Base-by-base conservation (phyloP, 2,113 vertebrate species). In the Cyphomyrus plagiostoma region DNA sequence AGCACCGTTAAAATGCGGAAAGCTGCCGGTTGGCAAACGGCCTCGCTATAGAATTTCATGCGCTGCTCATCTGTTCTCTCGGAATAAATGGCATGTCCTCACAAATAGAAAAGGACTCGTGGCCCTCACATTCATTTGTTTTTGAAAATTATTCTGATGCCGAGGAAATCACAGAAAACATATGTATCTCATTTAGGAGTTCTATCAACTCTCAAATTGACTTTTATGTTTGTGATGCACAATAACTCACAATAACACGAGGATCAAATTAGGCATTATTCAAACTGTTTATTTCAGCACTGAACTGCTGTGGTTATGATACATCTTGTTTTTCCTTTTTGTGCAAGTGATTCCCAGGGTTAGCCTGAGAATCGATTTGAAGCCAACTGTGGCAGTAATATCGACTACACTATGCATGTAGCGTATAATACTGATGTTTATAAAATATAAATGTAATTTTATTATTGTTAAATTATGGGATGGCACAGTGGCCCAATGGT, bases 231-330 rank as follows among this genome's bases (percentile, higher is more conserved):
- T n/a, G 48, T 87, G 50, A 87, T 48, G 15, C 85, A 52, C 50
- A 53, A 87, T 53, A 84, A 35, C 49, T 87, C 85, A 87, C 50
- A 56, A 87, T 87, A 53, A 87, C 13, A 87, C 30, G 2, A 84
- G 82, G 82, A 45, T 53, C 17, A 56, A 21, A 53, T 87, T 87
- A 48, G 30, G 85, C 48, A 87, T 87, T 53, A 87, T 87, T 87
- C 85, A 87, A n/a, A 53, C 85, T 35, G n/a, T 87, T 52, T 21
- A 35, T 87, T 53, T 52, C 50, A 53, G 50, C 48, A 87, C 85
- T 56, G 13, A 53, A 53, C 85, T 35, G 85, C 50, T 52, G 26
- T 53, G 49, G 46, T 87, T 35, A 35, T 56, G 49, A 86, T n/a
- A 17, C 26, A n/a, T 87, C 5, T 87, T 87, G n/a, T 39, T 56